Conservation (phyloP, 2,888 invertebrate genomes). For the Dorcus hopei region DNA sequence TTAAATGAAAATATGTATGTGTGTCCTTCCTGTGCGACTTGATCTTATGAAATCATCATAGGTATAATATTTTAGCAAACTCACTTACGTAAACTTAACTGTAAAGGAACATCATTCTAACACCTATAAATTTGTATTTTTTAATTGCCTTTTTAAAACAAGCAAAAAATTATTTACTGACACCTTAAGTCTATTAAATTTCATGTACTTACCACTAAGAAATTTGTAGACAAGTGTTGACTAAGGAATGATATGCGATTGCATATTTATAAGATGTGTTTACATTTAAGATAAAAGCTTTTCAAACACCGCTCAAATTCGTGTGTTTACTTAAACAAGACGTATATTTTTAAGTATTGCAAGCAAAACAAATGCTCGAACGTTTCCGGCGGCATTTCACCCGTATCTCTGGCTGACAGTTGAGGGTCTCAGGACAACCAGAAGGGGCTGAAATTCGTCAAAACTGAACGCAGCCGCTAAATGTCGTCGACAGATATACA, state of each 20-base stretch:
- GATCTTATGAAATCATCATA: too few species aligned
- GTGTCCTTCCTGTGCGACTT: too few species aligned
- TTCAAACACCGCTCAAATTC: slow-evolving; percentile 9
- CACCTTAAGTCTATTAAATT: too few species aligned
- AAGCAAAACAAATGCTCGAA: slow-evolving; percentile 22
- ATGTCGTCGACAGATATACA: slow-evolving; percentile 28
- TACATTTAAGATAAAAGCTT: slow-evolving; percentile 1
- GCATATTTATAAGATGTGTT: background rate
- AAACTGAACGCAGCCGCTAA: slow-evolving; percentile 24
- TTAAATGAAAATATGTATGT: too few species aligned
- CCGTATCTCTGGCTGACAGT: slow-evolving; percentile 6
- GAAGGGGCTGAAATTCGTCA: slow-evolving; percentile 23
- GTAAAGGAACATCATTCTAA: too few species aligned
- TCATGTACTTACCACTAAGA: too few species aligned
- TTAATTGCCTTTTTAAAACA: too few species aligned
- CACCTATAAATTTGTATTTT: too few species aligned
- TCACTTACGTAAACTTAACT: too few species aligned
- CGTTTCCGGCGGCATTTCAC: slow-evolving; percentile 15
- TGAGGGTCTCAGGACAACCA: background rate
- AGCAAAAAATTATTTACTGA: too few species aligned
- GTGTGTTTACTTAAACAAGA: slow-evolving; percentile 15
- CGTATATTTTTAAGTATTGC: slow-evolving; percentile 28
- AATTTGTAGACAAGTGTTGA: too few species aligned
- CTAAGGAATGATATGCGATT: background rate
- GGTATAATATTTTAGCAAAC: too few species aligned